Conservation (phyloP, 1,140 invertebrate species). For the Drosophila yakuba region DNA sequence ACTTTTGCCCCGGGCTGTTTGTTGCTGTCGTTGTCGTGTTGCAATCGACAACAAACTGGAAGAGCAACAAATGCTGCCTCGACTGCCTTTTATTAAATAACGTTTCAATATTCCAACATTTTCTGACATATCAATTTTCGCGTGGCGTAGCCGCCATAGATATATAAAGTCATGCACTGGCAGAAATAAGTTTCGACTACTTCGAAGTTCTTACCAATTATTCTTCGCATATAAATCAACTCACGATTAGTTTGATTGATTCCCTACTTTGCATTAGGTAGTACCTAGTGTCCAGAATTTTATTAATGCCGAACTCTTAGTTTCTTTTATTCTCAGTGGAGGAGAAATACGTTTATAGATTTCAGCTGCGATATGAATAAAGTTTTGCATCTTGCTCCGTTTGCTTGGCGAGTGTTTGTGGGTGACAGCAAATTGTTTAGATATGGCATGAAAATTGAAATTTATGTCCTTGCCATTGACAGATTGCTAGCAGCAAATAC, state of each 20-base stretch:
- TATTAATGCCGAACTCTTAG: not conserved
- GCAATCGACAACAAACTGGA: conserved; percentile 59
- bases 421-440: conserved; percentile 74
- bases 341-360: conserved; percentile 42
- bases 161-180: conserved; percentile 30
- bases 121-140: conserved; percentile 82
- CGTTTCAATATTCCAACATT: conserved; percentile 81
- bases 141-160: conserved; percentile 43
- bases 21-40: conserved; percentile 59
- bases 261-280: too few species aligned
- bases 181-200: not conserved
- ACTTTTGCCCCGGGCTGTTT: conserved; percentile 69
- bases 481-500: conserved; percentile 61
- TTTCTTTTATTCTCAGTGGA: conserved; percentile 8
- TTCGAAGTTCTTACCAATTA: too few species aligned
- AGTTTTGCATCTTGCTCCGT: conserved; percentile 61
- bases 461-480: conserved; percentile 74
- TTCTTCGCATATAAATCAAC: too few species aligned
- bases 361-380: conserved; percentile 61
- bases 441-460: conserved; percentile 80
- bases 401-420: conserved; percentile 24
- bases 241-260: too few species aligned
- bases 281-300: not conserved
- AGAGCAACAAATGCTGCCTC: conserved; percentile 52
- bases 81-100: conserved; percentile 74